Percentiles rank a stretch among this genome's conserved stretches.
Evolutionary conservation across 2,113 vertebrate genomes (phyloP).

Genomic region (Haplochromis burtoni): DNA sequence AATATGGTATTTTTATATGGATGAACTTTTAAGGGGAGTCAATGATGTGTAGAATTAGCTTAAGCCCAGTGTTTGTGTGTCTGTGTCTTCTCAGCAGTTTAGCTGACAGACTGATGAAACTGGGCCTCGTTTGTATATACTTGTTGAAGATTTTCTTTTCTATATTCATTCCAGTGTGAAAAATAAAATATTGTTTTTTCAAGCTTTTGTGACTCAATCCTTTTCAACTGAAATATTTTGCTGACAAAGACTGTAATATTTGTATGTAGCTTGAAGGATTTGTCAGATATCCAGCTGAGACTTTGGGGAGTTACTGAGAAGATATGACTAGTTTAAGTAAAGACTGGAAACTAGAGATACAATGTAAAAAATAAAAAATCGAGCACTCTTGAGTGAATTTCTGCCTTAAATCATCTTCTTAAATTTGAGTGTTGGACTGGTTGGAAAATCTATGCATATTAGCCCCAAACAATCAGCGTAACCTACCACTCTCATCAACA

Average conservation of each 20-base stretch:
- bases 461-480: neutral
- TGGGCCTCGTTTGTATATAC: conserved; percentile 30
- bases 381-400: neutral
- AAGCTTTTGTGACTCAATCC: neutral
- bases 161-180: conserved; percentile 30
- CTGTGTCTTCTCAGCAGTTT: neutral
- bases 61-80: neutral
- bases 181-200: neutral
- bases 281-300: neutral
- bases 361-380: neutral
- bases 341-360: neutral
- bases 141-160: conserved; percentile 1
- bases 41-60: conserved; percentile 9
- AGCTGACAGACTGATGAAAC: neutral
- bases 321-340: neutral
- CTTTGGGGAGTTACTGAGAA: neutral
- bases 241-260: neutral
- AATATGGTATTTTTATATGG: neutral
- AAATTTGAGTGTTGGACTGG: neutral
- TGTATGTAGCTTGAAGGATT: neutral
- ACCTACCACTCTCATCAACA: neutral
- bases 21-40: conserved; percentile 2
- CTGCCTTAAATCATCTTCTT: neutral
- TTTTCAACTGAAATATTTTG: neutral
- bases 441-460: neutral